A percentile compares a stretch with the other conserved stretches of the same genome.
These are phyloP conservation scores for Chloropsis hardwickii DNA, from an alignment of 2,113 vertebrate genomes.

Conservation along the genomic window DNA sequence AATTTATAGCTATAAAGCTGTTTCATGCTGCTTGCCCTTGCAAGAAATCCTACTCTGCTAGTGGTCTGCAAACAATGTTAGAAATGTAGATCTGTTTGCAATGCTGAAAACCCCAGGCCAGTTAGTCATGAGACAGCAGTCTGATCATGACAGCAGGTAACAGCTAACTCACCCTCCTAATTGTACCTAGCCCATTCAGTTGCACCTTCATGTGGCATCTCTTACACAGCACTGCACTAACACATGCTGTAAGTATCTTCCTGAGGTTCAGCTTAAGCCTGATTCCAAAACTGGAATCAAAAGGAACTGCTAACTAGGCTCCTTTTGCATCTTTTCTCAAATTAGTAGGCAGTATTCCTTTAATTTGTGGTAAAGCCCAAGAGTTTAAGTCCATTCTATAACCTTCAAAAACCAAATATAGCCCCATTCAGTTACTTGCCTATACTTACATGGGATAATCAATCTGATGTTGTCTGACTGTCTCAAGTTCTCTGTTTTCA, in stretches of 20 bases:
- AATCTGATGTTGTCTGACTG: constrained; percentile 69
- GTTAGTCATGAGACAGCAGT: neutral
- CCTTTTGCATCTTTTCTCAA: neutral
- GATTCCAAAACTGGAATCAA: neutral
- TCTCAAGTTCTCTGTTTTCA: constrained; percentile 81
- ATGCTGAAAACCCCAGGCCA: neutral
- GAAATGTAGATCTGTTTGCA: neutral
- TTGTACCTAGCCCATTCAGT: neutral
- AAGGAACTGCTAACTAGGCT: neutral
- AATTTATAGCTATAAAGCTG: neutral
- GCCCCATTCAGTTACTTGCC: neutral
- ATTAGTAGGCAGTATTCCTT: neutral
- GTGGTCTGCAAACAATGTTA: neutral
- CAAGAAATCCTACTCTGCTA: neutral
- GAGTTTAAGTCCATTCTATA: neutral
- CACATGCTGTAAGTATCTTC: accelerated
- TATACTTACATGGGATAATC: constrained; percentile 82
- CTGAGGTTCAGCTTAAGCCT: neutral
- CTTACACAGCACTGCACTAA: neutral
- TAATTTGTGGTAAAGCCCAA: neutral
- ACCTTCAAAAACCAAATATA: neutral
- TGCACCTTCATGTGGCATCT: neutral
- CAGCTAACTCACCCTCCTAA: neutral
- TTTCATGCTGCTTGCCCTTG: neutral
- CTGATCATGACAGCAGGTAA: neutral